Evolutionary conservation across 2,113 vertebrate species (phyloP).

Genomic region (Artemisiospiza belli): DNA sequence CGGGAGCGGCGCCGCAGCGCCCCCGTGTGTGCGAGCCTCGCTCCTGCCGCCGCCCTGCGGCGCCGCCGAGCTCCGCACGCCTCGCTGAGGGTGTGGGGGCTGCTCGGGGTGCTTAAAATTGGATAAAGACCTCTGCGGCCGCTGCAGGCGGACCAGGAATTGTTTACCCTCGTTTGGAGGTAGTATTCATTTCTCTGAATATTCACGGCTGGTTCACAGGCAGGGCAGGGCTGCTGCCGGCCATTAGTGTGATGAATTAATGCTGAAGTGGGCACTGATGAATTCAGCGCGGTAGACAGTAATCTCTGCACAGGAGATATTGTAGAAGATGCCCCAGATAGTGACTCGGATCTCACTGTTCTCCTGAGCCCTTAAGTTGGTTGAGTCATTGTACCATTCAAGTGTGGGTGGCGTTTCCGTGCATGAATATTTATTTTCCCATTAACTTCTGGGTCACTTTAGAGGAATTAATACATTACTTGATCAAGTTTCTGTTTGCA

Average conservation of each 20-base stretch:
- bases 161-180: background rate
- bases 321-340: background rate
- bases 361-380: background rate
- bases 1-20: background rate
- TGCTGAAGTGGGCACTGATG: background rate
- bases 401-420: background rate
- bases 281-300: background rate
- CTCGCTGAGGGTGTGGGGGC: background rate
- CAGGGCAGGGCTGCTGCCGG: background rate
- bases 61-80: rapidly evolving
- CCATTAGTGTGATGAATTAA: background rate
- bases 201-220: background rate
- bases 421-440: background rate
- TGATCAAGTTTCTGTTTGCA: background rate
- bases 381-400: background rate
- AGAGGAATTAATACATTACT: background rate
- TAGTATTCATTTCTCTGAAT: background rate
- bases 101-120: background rate
- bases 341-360: background rate
- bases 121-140: background rate
- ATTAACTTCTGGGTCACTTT: background rate
- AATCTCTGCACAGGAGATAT: background rate
- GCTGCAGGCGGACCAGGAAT: background rate
- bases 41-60: background rate
- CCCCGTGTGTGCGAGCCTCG: slow-evolving; percentile 35